A percentile compares a stretch with the other conserved stretches of the same genome.
phyloP scores from a whole-genome alignment of 2,888 invertebrate species.

The Osmoderma eremita region DNA sequence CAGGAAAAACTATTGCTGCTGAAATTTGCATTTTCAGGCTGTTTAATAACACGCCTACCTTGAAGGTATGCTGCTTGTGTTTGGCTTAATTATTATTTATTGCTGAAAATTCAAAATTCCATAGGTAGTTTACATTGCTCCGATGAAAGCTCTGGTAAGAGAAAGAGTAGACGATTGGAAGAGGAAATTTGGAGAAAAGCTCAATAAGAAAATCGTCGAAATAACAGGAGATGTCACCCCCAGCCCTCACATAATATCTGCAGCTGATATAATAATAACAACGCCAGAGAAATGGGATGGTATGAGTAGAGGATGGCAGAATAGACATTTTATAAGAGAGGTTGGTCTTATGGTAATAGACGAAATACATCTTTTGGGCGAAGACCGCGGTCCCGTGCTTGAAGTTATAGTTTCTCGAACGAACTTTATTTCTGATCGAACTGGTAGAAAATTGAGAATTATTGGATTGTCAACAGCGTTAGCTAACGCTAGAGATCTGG shows the following conservation, averaged over 20 bases:
- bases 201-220: conserved; percentile 90
- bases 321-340: conserved; percentile 90
- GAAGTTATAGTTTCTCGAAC: conserved; percentile 98
- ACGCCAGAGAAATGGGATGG: conserved; percentile 99
- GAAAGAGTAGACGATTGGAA: conserved; percentile 98
- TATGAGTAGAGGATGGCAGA: conserved; percentile 98
- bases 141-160: conserved; percentile 95
- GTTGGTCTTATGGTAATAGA: conserved; percentile 95
- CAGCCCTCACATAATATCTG: conserved; percentile 83
- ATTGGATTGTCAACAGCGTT: conserved; percentile 97
- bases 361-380: conserved; percentile 96
- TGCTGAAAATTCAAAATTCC: not conserved
- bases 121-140: conserved; percentile 96
- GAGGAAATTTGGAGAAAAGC: conserved; percentile 74
- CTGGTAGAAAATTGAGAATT: conserved; percentile 82
- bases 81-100: no score
- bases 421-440: conserved; percentile 94
- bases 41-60: conserved; percentile 78
- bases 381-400: conserved; percentile 88
- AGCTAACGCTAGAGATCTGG: conserved; percentile 96
- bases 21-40: conserved; percentile 97
- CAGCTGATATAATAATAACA: conserved; percentile 93
- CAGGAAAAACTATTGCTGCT: conserved; percentile 98
- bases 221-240: conserved; percentile 94
- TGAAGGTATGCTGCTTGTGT: conserved; percentile 65